These are phyloP conservation scores for Glaucomys volans DNA, from an alignment of 2,113 vertebrate genomes.

Conservation along the genomic window DNA sequence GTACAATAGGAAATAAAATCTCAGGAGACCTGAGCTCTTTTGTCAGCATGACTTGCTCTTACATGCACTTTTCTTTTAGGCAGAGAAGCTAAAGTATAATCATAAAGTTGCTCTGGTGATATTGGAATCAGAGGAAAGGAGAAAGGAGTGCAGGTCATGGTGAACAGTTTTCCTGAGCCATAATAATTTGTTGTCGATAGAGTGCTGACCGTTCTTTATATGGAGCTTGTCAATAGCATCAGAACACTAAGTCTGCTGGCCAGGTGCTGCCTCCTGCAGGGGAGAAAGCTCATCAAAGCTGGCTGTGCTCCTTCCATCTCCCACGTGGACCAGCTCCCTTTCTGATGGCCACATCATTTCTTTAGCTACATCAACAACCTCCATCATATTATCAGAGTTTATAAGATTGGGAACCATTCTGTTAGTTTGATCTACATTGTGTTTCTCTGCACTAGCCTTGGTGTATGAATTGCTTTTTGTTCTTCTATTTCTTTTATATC, in stretches of 20 bases:
- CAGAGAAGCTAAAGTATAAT: conserved; percentile 47
- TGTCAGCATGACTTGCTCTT: background rate
- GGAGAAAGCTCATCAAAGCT: background rate
- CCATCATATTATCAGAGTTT: background rate
- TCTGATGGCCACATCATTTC: background rate
- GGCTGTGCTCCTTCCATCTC: background rate
- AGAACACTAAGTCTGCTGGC: background rate
- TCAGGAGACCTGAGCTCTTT: background rate
- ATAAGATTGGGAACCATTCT: background rate
- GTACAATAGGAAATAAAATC: background rate
- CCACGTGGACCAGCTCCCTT: background rate
- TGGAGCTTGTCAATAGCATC: background rate
- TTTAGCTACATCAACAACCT: background rate
- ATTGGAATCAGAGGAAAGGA: background rate
- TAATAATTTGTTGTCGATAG: background rate
- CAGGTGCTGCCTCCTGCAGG: background rate
- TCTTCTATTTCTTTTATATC: background rate
- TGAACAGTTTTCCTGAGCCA: background rate
- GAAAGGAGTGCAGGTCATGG: background rate
- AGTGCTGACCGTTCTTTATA: background rate
- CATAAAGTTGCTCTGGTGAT: conserved; percentile 22
- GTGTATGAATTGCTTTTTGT: background rate
- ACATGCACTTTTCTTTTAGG: background rate
- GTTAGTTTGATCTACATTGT: background rate
- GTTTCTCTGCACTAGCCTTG: background rate